Evolutionary conservation across 2,797 vertebrate genomes (phyloP), one percentile per base, ranked within the genome.

Genomic region (Macroramphosus scolopax): DNA sequence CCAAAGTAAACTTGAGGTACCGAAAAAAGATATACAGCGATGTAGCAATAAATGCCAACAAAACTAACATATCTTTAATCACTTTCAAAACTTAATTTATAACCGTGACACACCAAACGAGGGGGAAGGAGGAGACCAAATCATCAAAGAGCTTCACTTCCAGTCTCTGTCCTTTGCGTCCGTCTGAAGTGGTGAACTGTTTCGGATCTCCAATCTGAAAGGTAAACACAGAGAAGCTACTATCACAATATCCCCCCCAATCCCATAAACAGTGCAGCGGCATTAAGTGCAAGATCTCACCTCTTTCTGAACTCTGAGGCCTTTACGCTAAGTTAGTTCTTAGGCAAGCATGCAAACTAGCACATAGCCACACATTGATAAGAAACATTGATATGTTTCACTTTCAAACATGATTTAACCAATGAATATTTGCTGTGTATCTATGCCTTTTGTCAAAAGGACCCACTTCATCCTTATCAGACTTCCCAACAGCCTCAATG

Each of bases 121-220:
- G 89, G 38, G 91, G 78, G 74, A 98, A 99, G 52, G 93, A 92
- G 6, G 80, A 79, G 61, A 94, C 91, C 0, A 90, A 93, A 70
- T 97, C 94, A 77, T 98, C 96, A 38, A 91, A 98, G 35, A 98
- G 92, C 72, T 91, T 96, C 37, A 93, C 85, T 88, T 98, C 97
- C 82, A 96, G 92, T 28, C 93, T 90, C 80, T 96, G 96, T 43
- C 97, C 96, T 87, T 86, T 92, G 18, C 95, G 92, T 69, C 90
- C 87, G 72, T 97, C 95, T 68, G 93, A 91, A 67, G 95, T 98
- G 36, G 86, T 90, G 50, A 98, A 99, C 51, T 75, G 81, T 72
- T 94, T 98, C 11, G 78, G 75, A 47, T 95, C 92, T 44, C 93
- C 93, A 31, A 95, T 87, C 96, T 99, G 80, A 55, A 67, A 83